Evolutionary conservation across 2,797 vertebrate species (phyloP).

Genomic region (Pitangus sulphuratus): DNA sequence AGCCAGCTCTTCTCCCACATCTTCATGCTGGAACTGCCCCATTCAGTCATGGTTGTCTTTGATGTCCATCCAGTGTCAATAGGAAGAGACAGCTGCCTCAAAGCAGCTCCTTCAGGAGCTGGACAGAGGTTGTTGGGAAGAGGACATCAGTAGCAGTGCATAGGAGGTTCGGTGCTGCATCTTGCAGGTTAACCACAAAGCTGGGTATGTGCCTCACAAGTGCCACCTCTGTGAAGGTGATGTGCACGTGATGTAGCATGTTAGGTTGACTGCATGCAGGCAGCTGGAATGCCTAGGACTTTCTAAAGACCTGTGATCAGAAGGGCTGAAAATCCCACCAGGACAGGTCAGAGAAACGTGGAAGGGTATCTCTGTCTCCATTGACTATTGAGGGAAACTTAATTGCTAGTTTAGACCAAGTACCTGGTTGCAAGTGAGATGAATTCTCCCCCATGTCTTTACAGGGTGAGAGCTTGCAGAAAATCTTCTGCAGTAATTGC

Average conservation of each 20-base stretch:
- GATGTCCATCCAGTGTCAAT: neutral
- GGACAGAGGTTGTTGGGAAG: neutral
- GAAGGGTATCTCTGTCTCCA: neutral
- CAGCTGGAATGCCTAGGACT: neutral
- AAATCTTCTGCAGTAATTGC: neutral
- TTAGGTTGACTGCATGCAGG: neutral
- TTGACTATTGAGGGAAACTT: neutral
- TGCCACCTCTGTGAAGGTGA: neutral
- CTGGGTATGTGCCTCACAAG: neutral
- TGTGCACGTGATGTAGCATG: rapidly evolving
- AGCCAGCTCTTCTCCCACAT: neutral
- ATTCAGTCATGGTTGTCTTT: neutral
- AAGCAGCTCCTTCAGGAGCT: neutral
- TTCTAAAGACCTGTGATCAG: neutral
- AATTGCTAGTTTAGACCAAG: neutral
- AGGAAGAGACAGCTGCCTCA: neutral
- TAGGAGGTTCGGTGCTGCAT: rapidly evolving
- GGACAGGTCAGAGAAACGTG: neutral
- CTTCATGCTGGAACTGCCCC: neutral
- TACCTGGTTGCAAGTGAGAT: neutral
- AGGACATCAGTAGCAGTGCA: rapidly evolving
- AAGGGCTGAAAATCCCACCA: neutral
- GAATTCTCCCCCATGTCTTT: rapidly evolving
- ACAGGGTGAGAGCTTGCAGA: neutral
- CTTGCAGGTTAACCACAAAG: neutral